Conservation (phyloP, 2,888 invertebrate genomes). For the Tribolium freemani region DNA sequence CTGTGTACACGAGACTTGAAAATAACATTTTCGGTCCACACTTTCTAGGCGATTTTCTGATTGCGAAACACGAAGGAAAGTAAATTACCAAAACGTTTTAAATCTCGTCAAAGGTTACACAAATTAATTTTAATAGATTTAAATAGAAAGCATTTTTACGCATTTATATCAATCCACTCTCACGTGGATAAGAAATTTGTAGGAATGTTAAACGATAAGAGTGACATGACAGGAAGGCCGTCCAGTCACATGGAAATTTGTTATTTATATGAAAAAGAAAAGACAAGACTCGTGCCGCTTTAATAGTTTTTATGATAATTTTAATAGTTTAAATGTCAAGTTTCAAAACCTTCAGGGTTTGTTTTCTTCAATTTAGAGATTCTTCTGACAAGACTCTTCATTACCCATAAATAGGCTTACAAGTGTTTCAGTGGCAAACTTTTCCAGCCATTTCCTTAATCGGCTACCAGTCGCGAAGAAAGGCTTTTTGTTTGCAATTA, state of each 20-base stretch:
- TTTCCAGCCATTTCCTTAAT: not conserved
- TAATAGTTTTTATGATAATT: not conserved
- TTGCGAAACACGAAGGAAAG: conserved; percentile 33
- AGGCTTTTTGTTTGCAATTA: not conserved
- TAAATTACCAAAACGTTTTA: conserved; percentile 20
- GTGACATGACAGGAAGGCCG: not conserved
- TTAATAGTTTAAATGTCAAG: not conserved
- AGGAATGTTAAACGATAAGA: conserved; percentile 11
- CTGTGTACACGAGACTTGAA: conserved; percentile 19
- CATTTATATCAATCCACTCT: conserved; percentile 4
- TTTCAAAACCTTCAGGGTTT: not conserved
- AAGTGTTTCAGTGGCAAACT: not conserved
- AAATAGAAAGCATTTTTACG: conserved; percentile 25
- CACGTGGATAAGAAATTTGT: conserved; percentile 12
- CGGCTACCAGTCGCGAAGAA: not conserved
- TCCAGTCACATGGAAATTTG: not conserved
- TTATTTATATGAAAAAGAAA: not conserved
- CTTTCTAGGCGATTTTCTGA: conserved; percentile 22
- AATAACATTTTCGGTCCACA: conserved; percentile 17
- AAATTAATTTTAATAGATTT: conserved; percentile 22
- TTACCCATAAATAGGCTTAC: not conserved
- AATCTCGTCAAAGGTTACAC: conserved; percentile 29
- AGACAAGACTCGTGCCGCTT: not conserved
- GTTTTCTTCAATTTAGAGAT: not conserved
- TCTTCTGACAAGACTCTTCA: not conserved